Evolutionary conservation across 2,888 invertebrate species (phyloP).

Genomic region (Hesperia comma): DNA sequence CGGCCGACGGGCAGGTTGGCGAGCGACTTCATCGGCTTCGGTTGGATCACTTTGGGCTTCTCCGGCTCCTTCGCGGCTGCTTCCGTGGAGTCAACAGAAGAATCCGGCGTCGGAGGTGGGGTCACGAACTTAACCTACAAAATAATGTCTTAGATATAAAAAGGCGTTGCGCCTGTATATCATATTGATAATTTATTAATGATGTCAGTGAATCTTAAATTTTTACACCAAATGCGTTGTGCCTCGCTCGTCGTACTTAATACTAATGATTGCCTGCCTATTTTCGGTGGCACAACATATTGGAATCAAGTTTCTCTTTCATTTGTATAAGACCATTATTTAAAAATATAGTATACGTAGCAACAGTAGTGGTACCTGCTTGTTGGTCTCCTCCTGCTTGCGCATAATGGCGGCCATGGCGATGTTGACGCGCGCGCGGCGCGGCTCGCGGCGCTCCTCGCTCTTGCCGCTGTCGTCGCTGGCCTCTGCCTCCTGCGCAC

Average conservation of each 20-base stretch:
- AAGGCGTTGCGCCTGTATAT: no score
- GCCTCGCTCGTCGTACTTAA: no score
- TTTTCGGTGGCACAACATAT: no score
- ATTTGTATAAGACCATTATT: no score
- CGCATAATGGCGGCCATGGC: slow-evolving; percentile 91
- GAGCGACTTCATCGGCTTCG: slow-evolving; percentile 72
- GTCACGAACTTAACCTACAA: slow-evolving; percentile 84
- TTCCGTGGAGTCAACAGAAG: slow-evolving; percentile 55
- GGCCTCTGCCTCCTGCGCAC: slow-evolving; percentile 53
- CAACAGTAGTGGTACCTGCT: slow-evolving; percentile 78
- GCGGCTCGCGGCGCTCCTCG: slow-evolving; percentile 71
- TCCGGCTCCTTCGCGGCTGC: slow-evolving; percentile 57
- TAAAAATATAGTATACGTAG: neutral
- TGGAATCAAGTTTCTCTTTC: no score
- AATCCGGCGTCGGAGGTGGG: slow-evolving; percentile 71
- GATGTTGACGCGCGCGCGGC: slow-evolving; percentile 88
- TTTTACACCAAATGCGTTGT: no score
- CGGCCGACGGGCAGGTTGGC: slow-evolving; percentile 71
- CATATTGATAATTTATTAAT: no score
- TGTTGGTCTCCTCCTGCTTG: slow-evolving; percentile 87
- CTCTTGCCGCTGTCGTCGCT: slow-evolving; percentile 56
- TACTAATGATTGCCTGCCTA: no score
- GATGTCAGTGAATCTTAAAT: no score
- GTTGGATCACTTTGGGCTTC: slow-evolving; percentile 70
- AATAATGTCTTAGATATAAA: neutral